phyloP scores from a whole-genome alignment of 1,140 invertebrate species.

The Leptopilina boulardi region DNA sequence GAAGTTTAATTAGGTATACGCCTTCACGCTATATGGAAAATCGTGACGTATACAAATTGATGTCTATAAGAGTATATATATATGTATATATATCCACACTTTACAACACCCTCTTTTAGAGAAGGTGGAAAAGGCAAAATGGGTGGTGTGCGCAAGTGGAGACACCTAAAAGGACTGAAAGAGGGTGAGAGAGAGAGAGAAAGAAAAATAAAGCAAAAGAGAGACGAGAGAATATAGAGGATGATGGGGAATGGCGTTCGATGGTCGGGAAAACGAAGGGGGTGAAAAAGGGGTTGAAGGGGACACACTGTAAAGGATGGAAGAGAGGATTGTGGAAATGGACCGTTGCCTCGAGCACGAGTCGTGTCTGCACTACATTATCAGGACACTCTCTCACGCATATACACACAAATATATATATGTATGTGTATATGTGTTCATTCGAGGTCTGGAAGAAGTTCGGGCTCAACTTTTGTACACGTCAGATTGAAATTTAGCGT shows the following conservation, averaged over 20 bases:
- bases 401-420: neutral
- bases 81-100: neutral
- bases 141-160: conserved; percentile 25
- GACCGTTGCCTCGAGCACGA: conserved; percentile 54
- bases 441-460: conserved; percentile 29
- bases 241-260: conserved; percentile 34
- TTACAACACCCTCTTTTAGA: neutral
- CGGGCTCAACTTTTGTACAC: conserved; percentile 64
- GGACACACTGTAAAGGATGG: conserved; percentile 30
- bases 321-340: conserved; percentile 51
- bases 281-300: conserved; percentile 33
- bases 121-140: neutral
- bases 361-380: conserved; percentile 39
- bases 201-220: conserved; percentile 33
- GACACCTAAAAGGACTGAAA: conserved; percentile 39
- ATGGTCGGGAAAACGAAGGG: conserved; percentile 39
- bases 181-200: conserved; percentile 28
- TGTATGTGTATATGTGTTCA: conserved; percentile 1
- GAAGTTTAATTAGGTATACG: conserved; percentile 65
- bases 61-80: conserved; percentile 28
- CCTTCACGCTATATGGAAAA: conserved; percentile 40
- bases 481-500: conserved; percentile 72
- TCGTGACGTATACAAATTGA: conserved; percentile 28
- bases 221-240: conserved; percentile 32
- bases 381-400: conserved; percentile 9